Conservation (phyloP, 2,113 vertebrate species). For the Halichoeres trimaculatus region DNA sequence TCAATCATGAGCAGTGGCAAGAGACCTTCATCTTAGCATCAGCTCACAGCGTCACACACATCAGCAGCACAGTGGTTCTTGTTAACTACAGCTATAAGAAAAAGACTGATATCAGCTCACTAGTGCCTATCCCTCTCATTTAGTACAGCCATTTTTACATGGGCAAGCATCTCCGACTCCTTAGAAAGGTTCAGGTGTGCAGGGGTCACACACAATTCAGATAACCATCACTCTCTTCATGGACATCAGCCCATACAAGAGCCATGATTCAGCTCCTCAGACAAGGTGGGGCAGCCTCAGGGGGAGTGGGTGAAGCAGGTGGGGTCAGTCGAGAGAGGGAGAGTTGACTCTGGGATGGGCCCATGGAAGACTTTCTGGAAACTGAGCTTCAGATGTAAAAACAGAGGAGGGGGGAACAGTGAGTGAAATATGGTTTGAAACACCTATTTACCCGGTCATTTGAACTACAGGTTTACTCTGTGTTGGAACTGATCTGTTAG, state of each 20-base stretch:
- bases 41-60: slow-evolving; percentile 3
- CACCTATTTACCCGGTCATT: no score
- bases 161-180: neutral
- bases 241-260: neutral
- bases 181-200: neutral
- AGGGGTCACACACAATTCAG: slow-evolving; percentile 12
- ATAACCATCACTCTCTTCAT: neutral
- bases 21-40: neutral
- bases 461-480: no score
- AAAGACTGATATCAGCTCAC: neutral
- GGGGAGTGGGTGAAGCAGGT: slow-evolving; percentile 55
- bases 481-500: no score
- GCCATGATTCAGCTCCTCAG: slow-evolving; percentile 48
- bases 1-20: neutral
- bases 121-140: neutral
- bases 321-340: slow-evolving; percentile 66
- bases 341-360: slow-evolving; percentile 52
- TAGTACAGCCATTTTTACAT: neutral
- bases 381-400: slow-evolving; percentile 16
- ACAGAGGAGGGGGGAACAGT: neutral
- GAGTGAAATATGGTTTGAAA: no score
- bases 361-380: slow-evolving; percentile 61
- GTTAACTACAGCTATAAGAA: neutral
- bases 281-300: slow-evolving; percentile 67
- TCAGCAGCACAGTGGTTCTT: neutral